Conservation (phyloP, 35 echinoderm and acorn worm species). For the Patiria miniata region DNA sequence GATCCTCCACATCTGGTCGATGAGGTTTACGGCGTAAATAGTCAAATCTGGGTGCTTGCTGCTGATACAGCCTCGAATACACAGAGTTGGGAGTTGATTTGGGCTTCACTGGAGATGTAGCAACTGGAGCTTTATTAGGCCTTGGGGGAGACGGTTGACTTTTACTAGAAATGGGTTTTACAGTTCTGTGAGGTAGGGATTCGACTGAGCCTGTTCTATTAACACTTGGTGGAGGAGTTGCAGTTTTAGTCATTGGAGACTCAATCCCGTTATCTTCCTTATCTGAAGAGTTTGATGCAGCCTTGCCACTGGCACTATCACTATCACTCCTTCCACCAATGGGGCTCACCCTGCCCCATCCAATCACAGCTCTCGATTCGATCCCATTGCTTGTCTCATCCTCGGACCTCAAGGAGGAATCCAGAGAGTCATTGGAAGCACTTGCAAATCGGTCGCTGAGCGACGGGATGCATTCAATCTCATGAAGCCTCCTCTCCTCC, state of each 20-base stretch:
- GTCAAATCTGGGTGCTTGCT: slow-evolving; percentile 81
- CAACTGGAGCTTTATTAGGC: not conserved
- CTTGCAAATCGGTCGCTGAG: slow-evolving; percentile 36
- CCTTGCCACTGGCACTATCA: slow-evolving; percentile 60
- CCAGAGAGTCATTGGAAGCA: slow-evolving; percentile 20
- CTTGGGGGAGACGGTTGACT: not conserved
- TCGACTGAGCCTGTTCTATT: not conserved
- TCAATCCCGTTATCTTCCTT: slow-evolving; percentile 8
- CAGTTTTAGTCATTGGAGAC: not conserved
- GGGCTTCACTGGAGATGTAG: slow-evolving; percentile 16
- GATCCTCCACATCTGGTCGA: slow-evolving; percentile 33
- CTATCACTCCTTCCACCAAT: slow-evolving; percentile 68
- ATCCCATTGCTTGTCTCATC: slow-evolving; percentile 38
- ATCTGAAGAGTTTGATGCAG: not conserved
- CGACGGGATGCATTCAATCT: slow-evolving; percentile 64
- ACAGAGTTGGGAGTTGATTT: slow-evolving; percentile 48
- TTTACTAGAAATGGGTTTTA: not conserved
- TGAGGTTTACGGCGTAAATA: slow-evolving; percentile 64
- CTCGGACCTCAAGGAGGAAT: slow-evolving; percentile 35
- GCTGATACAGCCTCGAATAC: slow-evolving; percentile 87
- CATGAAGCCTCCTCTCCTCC: slow-evolving; percentile 81
- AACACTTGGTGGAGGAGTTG: not conserved
- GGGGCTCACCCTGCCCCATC: slow-evolving; percentile 57
- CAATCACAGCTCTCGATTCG: slow-evolving; percentile 40
- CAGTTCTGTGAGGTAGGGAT: not conserved